phyloP scores from a whole-genome alignment of 2,797 vertebrate species.

The Alectoris magna region DNA sequence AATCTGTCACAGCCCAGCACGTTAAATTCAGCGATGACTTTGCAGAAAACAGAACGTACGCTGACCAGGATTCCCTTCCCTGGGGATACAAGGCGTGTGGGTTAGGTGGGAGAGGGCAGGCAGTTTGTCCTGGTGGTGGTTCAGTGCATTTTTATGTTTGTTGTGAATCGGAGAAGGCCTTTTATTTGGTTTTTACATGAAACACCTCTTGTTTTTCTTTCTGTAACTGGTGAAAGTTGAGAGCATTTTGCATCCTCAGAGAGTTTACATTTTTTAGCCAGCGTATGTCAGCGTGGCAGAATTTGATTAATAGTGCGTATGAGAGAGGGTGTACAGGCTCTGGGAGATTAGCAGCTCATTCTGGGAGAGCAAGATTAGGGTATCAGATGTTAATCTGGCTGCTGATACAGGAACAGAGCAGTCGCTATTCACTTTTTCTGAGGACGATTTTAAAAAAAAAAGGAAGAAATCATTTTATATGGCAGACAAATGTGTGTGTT shows the following conservation, averaged over 20 bases:
- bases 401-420: not conserved
- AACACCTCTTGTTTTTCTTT: not conserved
- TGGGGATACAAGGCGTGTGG: not conserved
- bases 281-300: not conserved
- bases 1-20: slow-evolving; percentile 30
- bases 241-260: not conserved
- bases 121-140: slow-evolving; percentile 42
- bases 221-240: not conserved
- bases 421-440: slow-evolving; percentile 3
- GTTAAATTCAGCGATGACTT: slow-evolving; percentile 47
- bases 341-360: not conserved
- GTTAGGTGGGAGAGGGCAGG: slow-evolving; percentile 56
- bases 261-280: slow-evolving; percentile 6
- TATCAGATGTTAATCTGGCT: not conserved
- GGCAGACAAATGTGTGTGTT: slow-evolving; percentile 32
- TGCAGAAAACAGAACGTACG: slow-evolving; percentile 37
- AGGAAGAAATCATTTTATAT: slow-evolving; percentile 30
- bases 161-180: slow-evolving; percentile 33
- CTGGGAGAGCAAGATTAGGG: not conserved
- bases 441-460: slow-evolving; percentile 2
- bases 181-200: slow-evolving; percentile 45
- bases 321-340: not conserved
- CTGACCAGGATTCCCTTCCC: slow-evolving; percentile 59
- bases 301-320: not conserved
- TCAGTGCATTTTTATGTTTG: slow-evolving; percentile 39